These are phyloP conservation scores for Melanotaenia duboulayi DNA, from an alignment of 2,113 vertebrate species.

Conservation along the genomic window DNA sequence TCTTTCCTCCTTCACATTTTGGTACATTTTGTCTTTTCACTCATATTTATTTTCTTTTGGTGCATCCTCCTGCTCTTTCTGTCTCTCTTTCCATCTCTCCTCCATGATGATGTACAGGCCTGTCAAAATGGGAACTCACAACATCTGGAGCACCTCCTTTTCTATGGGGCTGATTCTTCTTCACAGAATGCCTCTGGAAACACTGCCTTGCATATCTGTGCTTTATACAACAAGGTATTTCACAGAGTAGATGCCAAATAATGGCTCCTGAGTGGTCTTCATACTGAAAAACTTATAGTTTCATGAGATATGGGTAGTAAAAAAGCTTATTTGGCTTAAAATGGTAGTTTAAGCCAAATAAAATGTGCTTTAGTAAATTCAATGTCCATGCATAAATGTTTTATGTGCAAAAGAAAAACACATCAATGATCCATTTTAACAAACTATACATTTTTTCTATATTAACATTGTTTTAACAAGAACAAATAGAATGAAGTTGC, in stretches of 20 bases:
- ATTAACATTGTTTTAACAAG: too few species aligned
- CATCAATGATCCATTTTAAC: neutral
- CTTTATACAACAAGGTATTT: slow-evolving; percentile 93
- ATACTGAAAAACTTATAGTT: neutral
- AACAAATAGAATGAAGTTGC: neutral
- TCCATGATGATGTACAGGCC: slow-evolving; percentile 61
- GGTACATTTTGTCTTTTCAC: neutral
- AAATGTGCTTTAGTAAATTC: too few species aligned
- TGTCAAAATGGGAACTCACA: slow-evolving; percentile 91
- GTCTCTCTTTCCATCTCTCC: neutral
- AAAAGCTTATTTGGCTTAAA: neutral
- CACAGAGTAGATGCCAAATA: neutral
- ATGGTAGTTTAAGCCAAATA: too few species aligned
- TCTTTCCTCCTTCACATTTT: neutral
- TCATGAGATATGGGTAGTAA: neutral
- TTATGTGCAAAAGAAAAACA: neutral
- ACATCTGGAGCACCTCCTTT: slow-evolving; percentile 92
- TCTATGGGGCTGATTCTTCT: slow-evolving; percentile 90
- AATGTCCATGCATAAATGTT: too few species aligned
- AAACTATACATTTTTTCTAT: too few species aligned
- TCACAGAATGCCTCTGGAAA: slow-evolving; percentile 94
- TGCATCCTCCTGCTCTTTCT: neutral
- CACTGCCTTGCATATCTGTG: slow-evolving; percentile 94
- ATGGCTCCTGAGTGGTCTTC: accelerated
- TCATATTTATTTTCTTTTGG: neutral